Base-by-base conservation (phyloP, 2,888 invertebrate genomes). In the Frankliniella fusca region DNA sequence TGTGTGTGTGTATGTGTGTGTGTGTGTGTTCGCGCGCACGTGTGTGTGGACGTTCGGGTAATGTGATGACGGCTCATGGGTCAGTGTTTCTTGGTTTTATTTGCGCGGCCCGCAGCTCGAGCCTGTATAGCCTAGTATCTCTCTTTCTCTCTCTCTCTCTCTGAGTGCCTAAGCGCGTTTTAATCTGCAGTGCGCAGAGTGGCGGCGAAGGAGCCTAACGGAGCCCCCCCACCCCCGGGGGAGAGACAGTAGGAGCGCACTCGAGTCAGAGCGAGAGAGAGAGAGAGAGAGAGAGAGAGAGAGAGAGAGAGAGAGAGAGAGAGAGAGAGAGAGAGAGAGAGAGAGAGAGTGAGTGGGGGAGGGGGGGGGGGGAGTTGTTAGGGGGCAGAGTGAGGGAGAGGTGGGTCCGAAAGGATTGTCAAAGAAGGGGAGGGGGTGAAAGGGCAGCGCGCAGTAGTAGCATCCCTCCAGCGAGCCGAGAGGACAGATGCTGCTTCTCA, bases 401-500 rank as follows among this genome's bases (percentile, higher is more conserved):
- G 15, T 11, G 70, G 27, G 23, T 23, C 70, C 54, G 54, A 54
- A 54, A 54, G 54, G 54, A 54, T 54, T 54, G 54, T 11, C 54
- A 15, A 54, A 54, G 54, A 20, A 20, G 20, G 54, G 54, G 54
- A 12, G 54, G 54, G 15, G 38, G 38, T 38, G 38, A 38, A 38
- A 38, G 38, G 38, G 38, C 38, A 38, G 38, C 38, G 5, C 5
- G 38, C 38, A 5, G 38, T 5, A 38, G 38, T 5, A 38, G 38
- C 18, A 1, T 5, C 54, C 15, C 54, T 54, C 54, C 5, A 38
- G 38, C 38, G 3, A 5, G 61, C 61, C 10, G 50, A 15, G 50
- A n/a, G 70, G 70, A 70, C 70, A 70, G 70, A 70, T 70, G 70
- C 70, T 70, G 11, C 70, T 70, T 70, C 70, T 70, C 70, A 70